A percentile compares a stretch with the other conserved stretches of the same genome.
Conservation (phyloP, 2,888 invertebrate species). For the Lottia gigantea region DNA sequence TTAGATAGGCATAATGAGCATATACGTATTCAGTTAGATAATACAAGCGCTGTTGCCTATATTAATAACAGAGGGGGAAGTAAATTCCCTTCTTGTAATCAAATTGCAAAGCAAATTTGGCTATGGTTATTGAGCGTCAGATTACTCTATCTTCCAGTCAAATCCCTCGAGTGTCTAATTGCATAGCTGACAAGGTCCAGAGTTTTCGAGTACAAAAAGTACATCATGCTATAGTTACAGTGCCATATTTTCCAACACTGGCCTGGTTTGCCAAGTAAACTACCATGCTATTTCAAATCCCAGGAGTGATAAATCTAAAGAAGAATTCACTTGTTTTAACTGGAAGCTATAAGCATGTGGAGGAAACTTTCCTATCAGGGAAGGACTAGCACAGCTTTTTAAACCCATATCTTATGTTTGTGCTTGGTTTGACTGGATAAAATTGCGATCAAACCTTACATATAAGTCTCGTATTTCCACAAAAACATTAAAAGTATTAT, state of each 20-base stretch:
- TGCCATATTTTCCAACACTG: conserved; percentile 25
- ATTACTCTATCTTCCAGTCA: conserved; percentile 11
- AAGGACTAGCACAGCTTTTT: neutral
- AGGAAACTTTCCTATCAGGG: neutral
- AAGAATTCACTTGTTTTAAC: too few relatives aligned
- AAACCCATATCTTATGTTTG: too few relatives aligned
- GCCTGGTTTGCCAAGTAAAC: conserved; percentile 23
- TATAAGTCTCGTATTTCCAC: too few relatives aligned
- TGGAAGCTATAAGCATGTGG: neutral
- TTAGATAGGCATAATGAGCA: neutral
- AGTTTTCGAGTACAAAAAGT: conserved; percentile 12
- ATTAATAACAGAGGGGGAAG: conserved; percentile 19
- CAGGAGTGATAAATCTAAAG: neutral
- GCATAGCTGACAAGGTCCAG: conserved; percentile 8
- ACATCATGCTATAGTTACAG: conserved; percentile 16
- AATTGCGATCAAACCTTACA: too few relatives aligned
- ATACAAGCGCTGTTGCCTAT: conserved; percentile 19
- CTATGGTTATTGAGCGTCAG: conserved; percentile 13
- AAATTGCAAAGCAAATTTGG: conserved; percentile 11
- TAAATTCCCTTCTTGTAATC: conserved; percentile 15
- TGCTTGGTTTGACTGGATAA: too few relatives aligned
- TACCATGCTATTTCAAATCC: conserved; percentile 9
- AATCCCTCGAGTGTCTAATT: conserved; percentile 6
- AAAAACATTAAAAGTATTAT: too few relatives aligned
- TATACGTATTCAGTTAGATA: conserved; percentile 10